Base-by-base conservation (phyloP, 2,797 vertebrate genomes). In the Microtus californicus region DNA sequence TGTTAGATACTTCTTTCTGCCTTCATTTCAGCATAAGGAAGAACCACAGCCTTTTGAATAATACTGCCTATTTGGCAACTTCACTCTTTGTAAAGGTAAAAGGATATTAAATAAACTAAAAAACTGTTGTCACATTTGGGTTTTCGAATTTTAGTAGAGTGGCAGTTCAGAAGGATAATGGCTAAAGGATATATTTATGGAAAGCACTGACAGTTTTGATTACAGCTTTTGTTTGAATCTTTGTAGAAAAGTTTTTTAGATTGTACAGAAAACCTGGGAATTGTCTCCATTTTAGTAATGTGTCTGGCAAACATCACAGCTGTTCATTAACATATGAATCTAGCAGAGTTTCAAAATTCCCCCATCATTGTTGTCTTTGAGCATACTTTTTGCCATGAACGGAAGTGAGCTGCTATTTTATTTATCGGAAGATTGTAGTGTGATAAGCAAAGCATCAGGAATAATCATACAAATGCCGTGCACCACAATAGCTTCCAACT, bases 281-380 rank as follows among this genome's bases (percentile, higher is more conserved):
- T 97, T 98, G 97, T 97, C 95, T 97, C 96, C 85, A 96, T 93
- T 97, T 97, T 97, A 97, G 96, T 88, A 97, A 98, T 97, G 96
- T 98, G 94, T 98, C 97, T 98, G 95, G 94, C 91, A 98, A 97
- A 96, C 93, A 98, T 98, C 98, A 98, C 98, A 98, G 98, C 98
- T 98, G 98, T 98, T 99, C 98, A 98, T 98, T 98, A 98, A 89
- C 98, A 98, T 98, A 98, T 98, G 98, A 98, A 98, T 98, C 98
- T 98, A 98, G 82, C 73, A 97, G 97, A 97, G 96, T 98, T 98
- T 98, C 96, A 98, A 97, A 98, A 98, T 98, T 97, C 96, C 87
- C 92, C 96, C 93, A 96, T 97, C 97, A 98, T 97, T 97, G 97
- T 98, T 98, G 97, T 98, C 98, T 96, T 96, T 96, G 95, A 97